Base-by-base conservation (phyloP, 2,888 invertebrate species). In the Cheilosia grossa region DNA sequence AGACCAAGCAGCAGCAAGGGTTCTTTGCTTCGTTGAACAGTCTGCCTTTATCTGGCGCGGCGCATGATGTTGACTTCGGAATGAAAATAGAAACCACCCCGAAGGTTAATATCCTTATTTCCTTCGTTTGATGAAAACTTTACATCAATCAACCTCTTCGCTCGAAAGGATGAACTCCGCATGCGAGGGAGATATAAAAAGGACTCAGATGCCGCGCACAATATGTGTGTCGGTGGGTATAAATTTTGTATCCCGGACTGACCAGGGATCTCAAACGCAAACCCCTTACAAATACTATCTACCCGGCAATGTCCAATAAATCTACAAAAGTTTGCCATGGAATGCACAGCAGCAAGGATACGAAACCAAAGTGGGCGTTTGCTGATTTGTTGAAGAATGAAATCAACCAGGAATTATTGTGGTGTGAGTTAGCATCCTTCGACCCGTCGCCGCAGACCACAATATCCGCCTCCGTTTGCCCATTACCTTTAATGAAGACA, bases 51-150 rank as follows among this genome's bases (percentile, higher is more conserved):
- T 81, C 69, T 63, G 40, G 3, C 40, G 10, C 17, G 59, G 58
- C 58, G 63, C 44, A 40, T 58, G 74, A 19, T 56, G 61, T 30
- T 33, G 69, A 19, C 24, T 54, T 58, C 5, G 2, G 44, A 59
- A 47, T 69, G 59, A 78, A 66, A 49, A 66, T 33, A 7, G 27
- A 58, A 47, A 40, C 40, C 51, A 64, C 33, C 59, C 59, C 17
- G 47, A 81, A 77, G 85, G 85, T 85, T 85, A 85, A 81, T 85
- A 85, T 85, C 85, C 85, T 73, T 79, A 72, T 72, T 63, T 54
- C 33, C 63, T 72, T 77, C 85, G 75, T 77, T 81, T 81, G 70
- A 81, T 81, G 75, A 81, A 64, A 81, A 58, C 61, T 72, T 77
- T 85, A 63, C 81, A 85, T 85, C 75, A 85, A 81, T 81, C 85